These are phyloP conservation scores for Eulemur rubriventer DNA, from an alignment of 2,797 vertebrate species.

Conservation along the genomic window DNA sequence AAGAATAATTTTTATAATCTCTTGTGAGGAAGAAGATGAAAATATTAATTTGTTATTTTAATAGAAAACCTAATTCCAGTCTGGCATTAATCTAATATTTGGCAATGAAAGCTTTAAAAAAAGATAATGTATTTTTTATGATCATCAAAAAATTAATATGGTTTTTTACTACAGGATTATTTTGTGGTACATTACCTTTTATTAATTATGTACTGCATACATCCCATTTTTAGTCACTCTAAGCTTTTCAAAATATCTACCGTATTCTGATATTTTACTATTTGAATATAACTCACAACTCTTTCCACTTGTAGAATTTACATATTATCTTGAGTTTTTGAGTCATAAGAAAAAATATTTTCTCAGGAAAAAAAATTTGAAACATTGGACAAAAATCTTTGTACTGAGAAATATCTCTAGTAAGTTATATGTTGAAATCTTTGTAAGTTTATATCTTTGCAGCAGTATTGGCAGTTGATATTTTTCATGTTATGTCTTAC, in stretches of 20 bases:
- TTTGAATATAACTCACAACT: neutral
- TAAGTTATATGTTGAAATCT: neutral
- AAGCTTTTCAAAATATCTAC: neutral
- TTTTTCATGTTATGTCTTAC: neutral
- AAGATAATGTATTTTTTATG: neutral
- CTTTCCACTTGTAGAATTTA: neutral
- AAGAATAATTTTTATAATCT: neutral
- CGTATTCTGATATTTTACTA: neutral
- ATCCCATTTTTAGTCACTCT: neutral
- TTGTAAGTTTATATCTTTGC: neutral
- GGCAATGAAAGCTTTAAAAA: neutral
- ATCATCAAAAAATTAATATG: neutral
- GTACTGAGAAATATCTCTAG: neutral
- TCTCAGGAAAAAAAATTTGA: neutral
- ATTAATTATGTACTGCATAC: neutral
- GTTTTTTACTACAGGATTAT: neutral
- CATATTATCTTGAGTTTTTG: neutral
- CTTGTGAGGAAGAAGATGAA: neutral
- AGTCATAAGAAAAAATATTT: neutral
- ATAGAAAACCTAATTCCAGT: neutral
- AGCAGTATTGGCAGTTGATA: neutral
- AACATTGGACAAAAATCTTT: neutral
- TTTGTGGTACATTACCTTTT: neutral
- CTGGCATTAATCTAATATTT: slow-evolving; percentile 10
- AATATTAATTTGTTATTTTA: slow-evolving; percentile 26